Base-by-base conservation (phyloP, 2,888 invertebrate genomes). In the Autographa pulchrina region DNA sequence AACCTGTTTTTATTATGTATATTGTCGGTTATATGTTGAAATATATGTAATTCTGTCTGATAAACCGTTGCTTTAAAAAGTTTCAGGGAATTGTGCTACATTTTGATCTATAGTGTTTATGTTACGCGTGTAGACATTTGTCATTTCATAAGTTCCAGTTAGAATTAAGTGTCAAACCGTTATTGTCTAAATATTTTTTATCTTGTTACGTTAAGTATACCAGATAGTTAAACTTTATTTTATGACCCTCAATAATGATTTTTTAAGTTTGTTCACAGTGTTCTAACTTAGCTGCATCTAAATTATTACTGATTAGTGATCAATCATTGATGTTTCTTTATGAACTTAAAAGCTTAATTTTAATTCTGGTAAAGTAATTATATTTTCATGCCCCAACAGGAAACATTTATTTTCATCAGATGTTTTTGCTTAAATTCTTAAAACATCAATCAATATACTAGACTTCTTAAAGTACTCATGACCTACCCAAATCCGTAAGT, bases 1-100 rank as follows among this genome's bases (percentile, higher is more conserved):
- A 78, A 81, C 78, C 70, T 0, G 83, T 82, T 81, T 9, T 6
- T 48, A 65, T 75, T 77, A 82, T 70, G 79, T 56, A 73, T 68
- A 77, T 67, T 70, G 72, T 56, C 62, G 54, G 64, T 59, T 60
- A 52, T 77, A 75, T 72, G 65, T 62, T 67, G 63, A 62, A 69
- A 68, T 75, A 67, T 61, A 63, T 38, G 66, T 63, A 58, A 78
- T 70, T 73, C 63, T 35, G 56, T 52, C 18, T 61, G 52, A 35
- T n/a, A 62, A 32, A 68, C 74, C 70, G 83, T 78, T 79, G 32
- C 18, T 64, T 71, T 65, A 71, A 25, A 74, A 68, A 60, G 56
- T 73, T 72, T 78, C 76, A 14, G 67, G 8, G 67, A 81, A 78
- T 72, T 78, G n/a, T 56, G 68, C 66, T 73, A 70, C 66, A 61